Percentiles rank a stretch among this genome's conserved stretches.
Evolutionary conservation across 2,113 vertebrate species (phyloP).

Genomic region (Hippocampus abdominalis): DNA sequence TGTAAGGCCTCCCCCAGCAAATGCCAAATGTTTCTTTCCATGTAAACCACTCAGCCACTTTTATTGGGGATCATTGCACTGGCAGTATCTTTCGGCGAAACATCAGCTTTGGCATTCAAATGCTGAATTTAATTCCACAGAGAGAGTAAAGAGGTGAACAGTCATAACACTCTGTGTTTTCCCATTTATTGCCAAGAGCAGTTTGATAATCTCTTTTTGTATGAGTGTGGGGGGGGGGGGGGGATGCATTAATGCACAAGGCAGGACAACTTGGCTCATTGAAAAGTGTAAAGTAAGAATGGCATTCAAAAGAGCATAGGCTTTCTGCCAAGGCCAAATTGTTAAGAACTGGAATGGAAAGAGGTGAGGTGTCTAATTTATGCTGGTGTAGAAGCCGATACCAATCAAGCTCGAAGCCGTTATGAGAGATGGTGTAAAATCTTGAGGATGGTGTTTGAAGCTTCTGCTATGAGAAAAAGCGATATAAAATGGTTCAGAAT

Average conservation of each 20-base stretch:
- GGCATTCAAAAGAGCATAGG: background rate
- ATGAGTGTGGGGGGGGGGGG: too few relatives aligned
- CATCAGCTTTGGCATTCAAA: constrained; percentile 63
- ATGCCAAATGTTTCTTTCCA: constrained; percentile 52
- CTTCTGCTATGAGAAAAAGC: too few relatives aligned
- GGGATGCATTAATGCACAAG: background rate
- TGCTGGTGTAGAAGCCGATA: background rate
- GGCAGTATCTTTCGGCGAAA: constrained; percentile 56
- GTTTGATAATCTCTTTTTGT: constrained; percentile 23
- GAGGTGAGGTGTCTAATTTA: background rate
- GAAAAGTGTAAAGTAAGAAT: constrained; percentile 39
- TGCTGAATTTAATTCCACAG: constrained; percentile 60
- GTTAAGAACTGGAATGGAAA: background rate
- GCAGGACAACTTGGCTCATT: constrained; percentile 63
- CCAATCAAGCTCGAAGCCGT: too few relatives aligned
- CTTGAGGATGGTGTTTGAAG: too few relatives aligned
- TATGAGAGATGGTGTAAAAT: background rate
- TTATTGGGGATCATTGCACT: constrained; percentile 57
- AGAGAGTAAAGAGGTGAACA: constrained; percentile 60
- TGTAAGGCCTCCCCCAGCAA: constrained; percentile 46
- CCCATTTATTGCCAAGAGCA: constrained; percentile 37
- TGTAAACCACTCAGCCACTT: constrained; percentile 51
- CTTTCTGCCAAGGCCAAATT: background rate
- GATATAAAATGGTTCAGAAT: background rate
- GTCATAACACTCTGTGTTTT: constrained; percentile 38